Evolutionary conservation across 1,140 invertebrate species (phyloP).

Genomic region (Drosophila ogumai): DNA sequence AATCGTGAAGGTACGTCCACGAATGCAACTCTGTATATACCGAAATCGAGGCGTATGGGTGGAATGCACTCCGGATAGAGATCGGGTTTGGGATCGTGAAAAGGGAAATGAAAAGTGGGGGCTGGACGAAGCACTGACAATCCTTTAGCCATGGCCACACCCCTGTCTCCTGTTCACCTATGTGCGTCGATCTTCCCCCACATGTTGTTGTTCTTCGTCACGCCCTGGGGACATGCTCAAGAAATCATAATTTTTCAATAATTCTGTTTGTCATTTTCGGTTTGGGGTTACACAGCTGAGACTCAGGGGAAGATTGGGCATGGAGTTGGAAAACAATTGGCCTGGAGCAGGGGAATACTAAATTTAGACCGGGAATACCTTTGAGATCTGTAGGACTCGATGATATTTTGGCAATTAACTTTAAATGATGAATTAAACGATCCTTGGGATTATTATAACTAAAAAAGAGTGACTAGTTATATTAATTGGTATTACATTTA

Average conservation of each 20-base stretch:
- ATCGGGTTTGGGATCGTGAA: slow-evolving; percentile 9
- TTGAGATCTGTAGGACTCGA: neutral
- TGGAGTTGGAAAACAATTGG: slow-evolving; percentile 22
- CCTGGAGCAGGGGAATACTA: neutral
- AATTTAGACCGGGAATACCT: slow-evolving; percentile 10
- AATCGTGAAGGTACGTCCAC: slow-evolving; percentile 25
- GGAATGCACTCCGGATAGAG: slow-evolving; percentile 3
- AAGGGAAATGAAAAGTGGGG: neutral
- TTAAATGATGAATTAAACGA: neutral
- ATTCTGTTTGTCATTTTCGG: slow-evolving; percentile 40
- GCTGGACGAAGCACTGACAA: slow-evolving; percentile 42
- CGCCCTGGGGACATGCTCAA: slow-evolving; percentile 32
- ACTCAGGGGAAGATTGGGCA: neutral
- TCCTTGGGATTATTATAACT: neutral
- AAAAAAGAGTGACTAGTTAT: too few relatives aligned
- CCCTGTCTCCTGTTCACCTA: slow-evolving; percentile 8
- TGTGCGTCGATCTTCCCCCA: neutral
- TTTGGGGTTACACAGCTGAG: slow-evolving; percentile 36
- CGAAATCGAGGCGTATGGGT: neutral
- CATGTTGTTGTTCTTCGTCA: slow-evolving; percentile 13
- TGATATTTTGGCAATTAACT: neutral
- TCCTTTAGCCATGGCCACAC: slow-evolving; percentile 58
- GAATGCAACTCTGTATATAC: slow-evolving; percentile 3
- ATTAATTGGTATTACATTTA: neutral
- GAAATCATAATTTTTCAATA: slow-evolving; percentile 60